Evolutionary conservation across 2,797 vertebrate genomes (phyloP), one percentile per base, ranked within the genome.

Genomic region (Gila robusta): DNA sequence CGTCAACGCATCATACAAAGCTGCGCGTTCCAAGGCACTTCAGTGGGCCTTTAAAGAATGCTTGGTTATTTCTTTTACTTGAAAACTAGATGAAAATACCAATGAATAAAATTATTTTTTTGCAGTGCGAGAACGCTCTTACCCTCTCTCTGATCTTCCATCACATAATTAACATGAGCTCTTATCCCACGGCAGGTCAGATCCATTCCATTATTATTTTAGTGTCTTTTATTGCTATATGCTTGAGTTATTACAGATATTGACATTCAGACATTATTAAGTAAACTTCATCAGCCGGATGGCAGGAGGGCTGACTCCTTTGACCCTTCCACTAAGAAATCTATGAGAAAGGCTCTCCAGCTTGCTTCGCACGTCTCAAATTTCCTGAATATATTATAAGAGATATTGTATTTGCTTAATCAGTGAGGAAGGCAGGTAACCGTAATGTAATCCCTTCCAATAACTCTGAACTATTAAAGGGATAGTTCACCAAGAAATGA

Each of bases 121-220:
- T 37, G 52, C 39, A 73, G 54, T 6, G n/a, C 3, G 8, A 84
- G n/a, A 70, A 21, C 19, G 3, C 82, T 39, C 32, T 59, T 69
- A 52, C 47, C 47, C 81, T 37, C 37, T 56, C 79, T 67, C 64
- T 74, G 69, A 54, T 52, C 39, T 41, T 81, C 56, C 71, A 59
- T 79, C 77, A 79, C 79, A 54, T 90, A 84, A 88, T 89, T 89
- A 89, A 82, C 82, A 85, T 14, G 37, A 59, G 59, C 49, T 66
- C 64, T 86, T 69, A 82, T 82, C 49, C 67, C 52, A 71, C 8
- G 12, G 28, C 37, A 44, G 8, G 19, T 54, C 32, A 49, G 39
- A 83, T 59, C 19, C 23, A 71, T 77, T 90, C 80, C 89, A 91
- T 94, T 90, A 91, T 92, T 91, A 87, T 79, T 87, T 79, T 89